Conservation (phyloP, 2,113 vertebrate species). For the Pteropus alecto region DNA sequence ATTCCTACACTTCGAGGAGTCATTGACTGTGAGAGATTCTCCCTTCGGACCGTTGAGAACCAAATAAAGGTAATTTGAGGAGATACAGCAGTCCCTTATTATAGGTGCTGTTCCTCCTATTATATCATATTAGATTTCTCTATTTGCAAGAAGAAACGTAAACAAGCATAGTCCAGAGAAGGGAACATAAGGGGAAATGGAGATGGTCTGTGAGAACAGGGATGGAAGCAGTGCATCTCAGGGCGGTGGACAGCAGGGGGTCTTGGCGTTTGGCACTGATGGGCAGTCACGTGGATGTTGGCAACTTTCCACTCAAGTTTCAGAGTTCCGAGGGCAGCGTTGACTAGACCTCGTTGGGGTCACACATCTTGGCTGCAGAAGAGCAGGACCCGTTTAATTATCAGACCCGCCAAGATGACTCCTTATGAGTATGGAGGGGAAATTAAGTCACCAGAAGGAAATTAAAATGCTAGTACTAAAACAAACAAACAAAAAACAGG, state of each 20-base stretch:
- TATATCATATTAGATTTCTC: background rate
- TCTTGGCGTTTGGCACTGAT: background rate
- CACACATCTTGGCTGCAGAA: background rate
- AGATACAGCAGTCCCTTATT: background rate
- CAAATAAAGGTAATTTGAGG: background rate
- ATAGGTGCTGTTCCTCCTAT: background rate
- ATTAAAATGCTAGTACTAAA: background rate
- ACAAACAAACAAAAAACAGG: background rate
- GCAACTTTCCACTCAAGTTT: background rate
- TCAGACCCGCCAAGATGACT: background rate
- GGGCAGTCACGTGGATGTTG: background rate
- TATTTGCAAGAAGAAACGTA: background rate
- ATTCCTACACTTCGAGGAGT: background rate
- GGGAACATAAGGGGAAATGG: background rate
- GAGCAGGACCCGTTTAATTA: background rate
- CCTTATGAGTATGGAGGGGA: background rate
- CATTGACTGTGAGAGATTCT: background rate
- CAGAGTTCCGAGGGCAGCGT: background rate
- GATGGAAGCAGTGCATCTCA: background rate
- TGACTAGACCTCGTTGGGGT: background rate
- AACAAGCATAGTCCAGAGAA: background rate
- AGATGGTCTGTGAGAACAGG: background rate
- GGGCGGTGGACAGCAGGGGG: background rate
- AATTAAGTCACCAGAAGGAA: background rate
- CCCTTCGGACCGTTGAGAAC: background rate